These are phyloP conservation scores for Monarcha castaneiventris DNA, from an alignment of 2,113 vertebrate species.

Conservation along the genomic window DNA sequence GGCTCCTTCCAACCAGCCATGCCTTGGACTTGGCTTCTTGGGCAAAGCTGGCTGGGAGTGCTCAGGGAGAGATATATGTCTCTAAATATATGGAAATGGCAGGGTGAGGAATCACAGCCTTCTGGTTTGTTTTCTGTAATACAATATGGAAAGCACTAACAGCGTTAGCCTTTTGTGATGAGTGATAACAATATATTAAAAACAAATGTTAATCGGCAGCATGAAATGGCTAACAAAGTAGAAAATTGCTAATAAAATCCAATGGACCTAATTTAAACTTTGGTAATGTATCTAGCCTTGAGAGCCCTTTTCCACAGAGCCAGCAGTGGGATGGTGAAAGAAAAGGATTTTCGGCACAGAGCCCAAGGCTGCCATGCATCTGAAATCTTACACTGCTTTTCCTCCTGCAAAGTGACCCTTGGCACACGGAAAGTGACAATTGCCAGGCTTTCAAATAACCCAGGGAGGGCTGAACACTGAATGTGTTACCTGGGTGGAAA, in stretches of 20 bases:
- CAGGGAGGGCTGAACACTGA: background rate
- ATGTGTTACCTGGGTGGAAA: background rate
- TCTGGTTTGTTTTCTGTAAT: conserved; percentile 60
- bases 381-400: background rate
- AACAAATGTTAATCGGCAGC: conserved; percentile 63
- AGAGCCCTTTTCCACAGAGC: background rate
- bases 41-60: background rate
- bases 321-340: background rate
- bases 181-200: conserved; percentile 65
- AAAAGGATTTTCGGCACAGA: rapidly evolving
- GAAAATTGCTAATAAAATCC: conserved; percentile 66
- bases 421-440: background rate
- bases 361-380: background rate
- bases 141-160: conserved; percentile 47
- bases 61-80: background rate
- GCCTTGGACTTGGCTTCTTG: background rate
- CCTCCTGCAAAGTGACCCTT: background rate
- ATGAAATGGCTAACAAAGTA: conserved; percentile 63
- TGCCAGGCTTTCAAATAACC: background rate
- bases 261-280: conserved; percentile 30
- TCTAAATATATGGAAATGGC: background rate
- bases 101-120: background rate
- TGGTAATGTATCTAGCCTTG: background rate
- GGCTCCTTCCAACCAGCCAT: background rate
- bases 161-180: conserved; percentile 65